Base-by-base conservation (phyloP, 2,888 invertebrate species). In the Aleiodes alternator region DNA sequence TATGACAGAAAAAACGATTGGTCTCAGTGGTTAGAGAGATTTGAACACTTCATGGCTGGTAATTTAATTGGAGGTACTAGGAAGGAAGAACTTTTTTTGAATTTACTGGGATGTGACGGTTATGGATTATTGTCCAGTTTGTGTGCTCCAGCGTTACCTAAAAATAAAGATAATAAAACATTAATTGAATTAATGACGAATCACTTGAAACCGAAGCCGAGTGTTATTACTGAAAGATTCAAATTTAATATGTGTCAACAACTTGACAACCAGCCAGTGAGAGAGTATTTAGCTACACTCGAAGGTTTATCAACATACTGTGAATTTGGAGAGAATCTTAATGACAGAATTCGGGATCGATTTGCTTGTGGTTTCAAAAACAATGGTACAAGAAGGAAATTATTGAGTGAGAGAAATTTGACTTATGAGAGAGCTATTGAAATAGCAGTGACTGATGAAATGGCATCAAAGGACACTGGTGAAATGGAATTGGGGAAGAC, bases 241-340 rank as follows among this genome's bases (percentile, higher is more conserved):
- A 73, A 73, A 56, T 77, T 77, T 34, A 75, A 73, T 12, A 50
- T 75, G 14, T 66, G 73, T n/a, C 14, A 59, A 23, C 79, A 77
- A 34, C 16, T n/a, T 2, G 66, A 71, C 4, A 56, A 50, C 8
- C 70, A 73, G 53, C 56, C 43, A 16, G 38, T 76, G 0, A 74
- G 51, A 29, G 14, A 51, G 50, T 76, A 56, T 69, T 34, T 78
- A 12, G 23, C 72, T 0, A 31, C 5, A 11, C 31, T 79, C 12
- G 76, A 76, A 50, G 51, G 66, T 16, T 31, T 75, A n/a, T 76
- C 77, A 23, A 69, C 34, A 16, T 4, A 72, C 14, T 79, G 77
- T 48, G 61, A 75, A 1, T 77, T 75, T 48, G 72, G 55, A 0
- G 43, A 23, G 3, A 69, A 51, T 38, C 16, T 77, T 29, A 61